Percentiles rank a stretch among this genome's conserved stretches.
These are phyloP conservation scores for Corythucha ciliata DNA, from an alignment of 2,888 invertebrate genomes.

Conservation along the genomic window DNA sequence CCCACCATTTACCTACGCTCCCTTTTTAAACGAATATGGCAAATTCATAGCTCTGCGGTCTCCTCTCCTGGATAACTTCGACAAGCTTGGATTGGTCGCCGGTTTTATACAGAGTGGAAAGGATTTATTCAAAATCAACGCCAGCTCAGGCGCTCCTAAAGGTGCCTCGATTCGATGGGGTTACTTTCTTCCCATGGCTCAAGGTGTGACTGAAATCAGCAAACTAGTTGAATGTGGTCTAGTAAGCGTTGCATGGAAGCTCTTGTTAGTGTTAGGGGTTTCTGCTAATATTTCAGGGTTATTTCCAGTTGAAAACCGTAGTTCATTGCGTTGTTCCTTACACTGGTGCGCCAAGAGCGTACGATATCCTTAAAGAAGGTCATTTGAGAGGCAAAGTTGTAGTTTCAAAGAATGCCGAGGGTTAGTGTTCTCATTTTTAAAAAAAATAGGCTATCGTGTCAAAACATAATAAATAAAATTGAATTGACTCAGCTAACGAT, in stretches of 20 bases:
- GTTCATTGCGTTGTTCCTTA: constrained; percentile 66
- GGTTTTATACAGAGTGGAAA: constrained; percentile 54
- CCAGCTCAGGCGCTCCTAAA: constrained; percentile 40
- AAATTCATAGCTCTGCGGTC: constrained; percentile 72
- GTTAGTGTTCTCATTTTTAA: too few relatives aligned
- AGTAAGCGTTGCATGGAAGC: too few relatives aligned
- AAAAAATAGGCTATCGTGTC: too few relatives aligned
- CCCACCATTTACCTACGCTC: constrained; percentile 45
- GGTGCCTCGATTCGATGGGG: constrained; percentile 59
- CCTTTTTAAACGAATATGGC: constrained; percentile 46
- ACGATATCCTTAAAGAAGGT: constrained; percentile 51
- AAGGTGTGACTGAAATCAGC: constrained; percentile 58
- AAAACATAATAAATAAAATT: too few relatives aligned
- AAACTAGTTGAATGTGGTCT: too few relatives aligned
- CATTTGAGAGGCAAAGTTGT: constrained; percentile 73
- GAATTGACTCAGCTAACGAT: too few relatives aligned
- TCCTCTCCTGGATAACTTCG: constrained; percentile 70
- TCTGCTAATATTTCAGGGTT: constrained; percentile 24
- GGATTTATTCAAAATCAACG: constrained; percentile 49
- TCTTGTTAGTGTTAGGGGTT: too few relatives aligned
- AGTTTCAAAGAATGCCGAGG: constrained; percentile 41
- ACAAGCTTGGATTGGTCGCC: constrained; percentile 58
- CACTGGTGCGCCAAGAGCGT: constrained; percentile 59
- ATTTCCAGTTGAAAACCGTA: constrained; percentile 54
- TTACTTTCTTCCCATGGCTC: constrained; percentile 62